Base-by-base conservation (phyloP, 1,140 invertebrate genomes). In the Bombus picipes region DNA sequence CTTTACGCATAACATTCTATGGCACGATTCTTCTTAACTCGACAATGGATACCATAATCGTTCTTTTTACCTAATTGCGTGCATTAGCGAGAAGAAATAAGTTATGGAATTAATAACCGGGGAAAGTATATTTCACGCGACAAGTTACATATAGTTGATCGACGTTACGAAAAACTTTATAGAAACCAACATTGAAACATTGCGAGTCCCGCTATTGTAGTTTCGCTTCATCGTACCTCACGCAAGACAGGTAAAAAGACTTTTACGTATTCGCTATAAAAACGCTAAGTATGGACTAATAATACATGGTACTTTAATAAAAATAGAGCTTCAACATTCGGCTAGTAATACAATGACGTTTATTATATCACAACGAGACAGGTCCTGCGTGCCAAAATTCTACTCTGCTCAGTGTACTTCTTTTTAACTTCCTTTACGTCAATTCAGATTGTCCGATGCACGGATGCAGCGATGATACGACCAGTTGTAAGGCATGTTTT, bases 311-410 rank as follows among this genome's bases (percentile, higher is more conserved):
- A 85, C 65, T n/a, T 90, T 90, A 90, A 89, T 81, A 89, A 90
- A 88, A 90, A 90, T 89, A 90, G 86, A 88, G 79, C 70, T 85
- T 81, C 84, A 65, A 77, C 77, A 41, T 88, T 90, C 68, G 71
- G 79, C 62, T 85, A 89, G 66, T 74, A 80, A 66, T 85, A 85
- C 76, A 89, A 89, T 76, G 73, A 87, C 66, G 80, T 66, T 87
- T 87, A 87, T 89, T 87, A 89, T 87, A 89, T 87, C 88, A 90
- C 73, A 82, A 79, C 78, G 86, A 89, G 82, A 83, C 82, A 85
- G 80, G 78, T 90, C 79, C 81, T 81, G 81, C 85, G 79, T 81
- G 70, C 80, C 65, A 86, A 72, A 80, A 68, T 83, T 86, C 70
- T 71, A 76, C 80, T 81, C 70, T 83, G 82, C 70, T 87, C 79